These are phyloP conservation scores for Andricus curvator DNA, from an alignment of 2,888 invertebrate species.

Conservation along the genomic window DNA sequence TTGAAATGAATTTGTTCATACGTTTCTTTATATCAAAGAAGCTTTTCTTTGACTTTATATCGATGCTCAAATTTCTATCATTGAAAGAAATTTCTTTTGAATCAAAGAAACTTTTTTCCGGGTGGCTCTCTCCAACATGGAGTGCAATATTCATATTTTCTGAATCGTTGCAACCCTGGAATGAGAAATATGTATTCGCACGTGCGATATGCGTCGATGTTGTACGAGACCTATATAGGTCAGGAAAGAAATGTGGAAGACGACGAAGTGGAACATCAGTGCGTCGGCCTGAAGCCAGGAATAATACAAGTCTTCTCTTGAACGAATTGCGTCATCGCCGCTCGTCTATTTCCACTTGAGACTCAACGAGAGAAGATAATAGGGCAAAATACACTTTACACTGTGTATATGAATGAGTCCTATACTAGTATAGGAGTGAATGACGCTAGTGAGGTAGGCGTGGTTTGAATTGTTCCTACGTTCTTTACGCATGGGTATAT, in stretches of 20 bases:
- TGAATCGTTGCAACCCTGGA: constrained; percentile 1
- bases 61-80: too few species aligned
- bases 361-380: neutral
- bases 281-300: constrained; percentile 23
- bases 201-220: constrained; percentile 16
- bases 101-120: too few species aligned
- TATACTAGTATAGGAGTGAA: neutral
- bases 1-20: too few species aligned
- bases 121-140: neutral
- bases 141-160: constrained; percentile 12
- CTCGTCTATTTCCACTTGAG: neutral
- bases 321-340: neutral
- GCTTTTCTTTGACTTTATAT: too few species aligned
- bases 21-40: too few species aligned
- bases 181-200: neutral
- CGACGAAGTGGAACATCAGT: constrained; percentile 27
- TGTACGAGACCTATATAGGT: constrained; percentile 11
- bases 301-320: constrained; percentile 16
- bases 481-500: neutral
- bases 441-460: neutral
- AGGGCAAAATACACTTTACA: neutral
- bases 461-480: constrained; percentile 16
- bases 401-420: neutral
- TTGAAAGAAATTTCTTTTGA: too few species aligned
- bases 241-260: constrained; percentile 30